Base-by-base conservation (phyloP, 2,797 vertebrate genomes). In the Tinamus major region DNA sequence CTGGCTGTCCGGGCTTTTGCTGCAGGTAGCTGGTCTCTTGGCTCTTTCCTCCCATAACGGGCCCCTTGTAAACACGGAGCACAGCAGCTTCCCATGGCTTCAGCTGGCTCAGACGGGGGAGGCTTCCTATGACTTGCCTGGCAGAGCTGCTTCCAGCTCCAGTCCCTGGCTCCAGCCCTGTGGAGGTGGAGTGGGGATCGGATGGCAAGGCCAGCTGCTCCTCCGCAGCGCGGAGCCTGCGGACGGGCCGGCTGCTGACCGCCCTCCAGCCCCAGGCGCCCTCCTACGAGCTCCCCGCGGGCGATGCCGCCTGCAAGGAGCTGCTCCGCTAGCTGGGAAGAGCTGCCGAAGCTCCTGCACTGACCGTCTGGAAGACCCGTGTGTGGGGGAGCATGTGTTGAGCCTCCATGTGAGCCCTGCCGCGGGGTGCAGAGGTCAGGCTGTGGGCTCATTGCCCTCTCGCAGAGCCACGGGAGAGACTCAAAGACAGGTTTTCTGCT, bases 21-120 rank as follows among this genome's bases (percentile, higher is more conserved):
- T 44, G 51, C 75, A 85, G 94, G 85, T 96, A 94, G 80, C 81
- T 79, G 90, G 90, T 69, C 86, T 72, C 91, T 85, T 93, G 87
- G 86, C 56, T 71, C 74, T 35, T 77, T 85, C 71, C 85, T 89
- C 87, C 83, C 80, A 3, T 51, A 89, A 81, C 35, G 87, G 92
- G 92, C 85, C 93, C 63, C 86, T 90, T 72, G 82, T 82, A 82
- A 93, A 81, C 63, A 0, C 81, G 80, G 76, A 7, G 8, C 13
- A 24, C 88, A 3, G 82, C 90, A 70, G 89, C 93, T 95, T 95
- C 92, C 93, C 92, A 76, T 89, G 93, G 90, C 89, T 92, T 87
- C 92, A 63, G 85, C 80, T 93, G 94, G 87, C 91, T 95, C 62
- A 21, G 91, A 61, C n/a, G 9, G 51, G 79, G 81, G 84, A 87